phyloP scores from a whole-genome alignment of 2,113 vertebrate species.

The Barbus barbus region DNA sequence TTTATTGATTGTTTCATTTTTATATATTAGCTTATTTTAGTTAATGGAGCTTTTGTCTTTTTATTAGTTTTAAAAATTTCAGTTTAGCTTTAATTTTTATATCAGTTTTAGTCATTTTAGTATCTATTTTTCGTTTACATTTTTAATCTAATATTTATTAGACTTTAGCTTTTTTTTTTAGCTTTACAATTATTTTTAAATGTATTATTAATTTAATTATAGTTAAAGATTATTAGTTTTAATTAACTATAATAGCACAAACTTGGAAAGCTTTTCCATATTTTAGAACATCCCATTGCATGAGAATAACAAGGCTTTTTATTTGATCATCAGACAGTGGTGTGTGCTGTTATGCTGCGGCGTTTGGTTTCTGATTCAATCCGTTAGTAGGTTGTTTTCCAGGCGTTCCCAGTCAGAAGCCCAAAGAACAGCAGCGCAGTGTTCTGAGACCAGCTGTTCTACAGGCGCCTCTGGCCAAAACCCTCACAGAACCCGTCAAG shows the following conservation, averaged over 20 bases:
- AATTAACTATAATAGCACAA: background rate
- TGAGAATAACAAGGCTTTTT: background rate
- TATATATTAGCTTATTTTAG: too few species aligned
- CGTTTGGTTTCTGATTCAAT: conserved; percentile 54
- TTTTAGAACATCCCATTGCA: background rate
- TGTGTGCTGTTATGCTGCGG: conserved; percentile 16
- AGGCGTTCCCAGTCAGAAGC: conserved; percentile 97
- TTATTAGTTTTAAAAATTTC: too few species aligned
- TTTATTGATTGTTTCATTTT: too few species aligned
- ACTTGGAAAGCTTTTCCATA: background rate
- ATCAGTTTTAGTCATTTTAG: too few species aligned
- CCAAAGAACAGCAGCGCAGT: conserved; percentile 94
- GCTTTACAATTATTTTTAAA: too few species aligned
- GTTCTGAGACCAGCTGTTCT: conserved; percentile 94
- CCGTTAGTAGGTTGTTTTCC: conserved; percentile 66
- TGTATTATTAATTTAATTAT: too few species aligned
- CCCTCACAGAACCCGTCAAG: conserved; percentile 85
- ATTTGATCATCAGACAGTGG: background rate
- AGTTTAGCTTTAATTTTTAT: too few species aligned
- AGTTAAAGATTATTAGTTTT: too few species aligned
- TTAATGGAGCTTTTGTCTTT: too few species aligned
- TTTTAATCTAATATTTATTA: too few species aligned
- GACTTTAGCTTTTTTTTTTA: too few species aligned
- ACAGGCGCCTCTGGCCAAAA: conserved; percentile 89
- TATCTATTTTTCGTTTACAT: too few species aligned